Evolutionary conservation across 2,113 vertebrate genomes (phyloP).

Genomic region (Pteropus alecto): DNA sequence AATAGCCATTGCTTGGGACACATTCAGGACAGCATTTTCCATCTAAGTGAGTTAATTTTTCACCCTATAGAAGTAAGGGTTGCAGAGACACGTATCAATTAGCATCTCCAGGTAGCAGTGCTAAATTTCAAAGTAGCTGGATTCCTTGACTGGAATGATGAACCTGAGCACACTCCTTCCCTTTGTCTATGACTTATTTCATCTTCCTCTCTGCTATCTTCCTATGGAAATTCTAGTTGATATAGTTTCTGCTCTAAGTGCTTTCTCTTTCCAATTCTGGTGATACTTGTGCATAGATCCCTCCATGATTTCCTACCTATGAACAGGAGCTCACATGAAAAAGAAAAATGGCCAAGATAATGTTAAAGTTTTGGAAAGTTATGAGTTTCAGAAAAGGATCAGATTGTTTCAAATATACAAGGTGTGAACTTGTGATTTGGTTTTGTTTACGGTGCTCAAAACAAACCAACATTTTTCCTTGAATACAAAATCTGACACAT

Average conservation of each 20-base stretch:
- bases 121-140: slow-evolving; percentile 62
- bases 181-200: not conserved
- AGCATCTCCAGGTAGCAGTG: not conserved
- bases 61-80: slow-evolving; percentile 83
- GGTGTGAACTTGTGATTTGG: not conserved
- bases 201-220: not conserved
- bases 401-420: not conserved
- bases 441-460: not conserved
- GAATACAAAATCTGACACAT: slow-evolving; percentile 22
- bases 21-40: slow-evolving; percentile 96
- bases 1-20: slow-evolving; percentile 80
- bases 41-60: slow-evolving; percentile 87
- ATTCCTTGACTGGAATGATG: slow-evolving; percentile 63
- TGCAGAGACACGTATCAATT: slow-evolving; percentile 53
- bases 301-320: not conserved
- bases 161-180: rapidly evolving
- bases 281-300: rapidly evolving
- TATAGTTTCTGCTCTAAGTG: not conserved
- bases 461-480: slow-evolving; percentile 21
- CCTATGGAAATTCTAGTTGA: not conserved
- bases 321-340: not conserved
- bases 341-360: not conserved
- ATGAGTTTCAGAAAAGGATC: not conserved
- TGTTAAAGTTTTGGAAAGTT: not conserved
- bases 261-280: not conserved